Percentiles rank a stretch among this genome's conserved stretches.
Conservation (phyloP, 2,113 vertebrate genomes). For the Raphicerus campestris region DNA sequence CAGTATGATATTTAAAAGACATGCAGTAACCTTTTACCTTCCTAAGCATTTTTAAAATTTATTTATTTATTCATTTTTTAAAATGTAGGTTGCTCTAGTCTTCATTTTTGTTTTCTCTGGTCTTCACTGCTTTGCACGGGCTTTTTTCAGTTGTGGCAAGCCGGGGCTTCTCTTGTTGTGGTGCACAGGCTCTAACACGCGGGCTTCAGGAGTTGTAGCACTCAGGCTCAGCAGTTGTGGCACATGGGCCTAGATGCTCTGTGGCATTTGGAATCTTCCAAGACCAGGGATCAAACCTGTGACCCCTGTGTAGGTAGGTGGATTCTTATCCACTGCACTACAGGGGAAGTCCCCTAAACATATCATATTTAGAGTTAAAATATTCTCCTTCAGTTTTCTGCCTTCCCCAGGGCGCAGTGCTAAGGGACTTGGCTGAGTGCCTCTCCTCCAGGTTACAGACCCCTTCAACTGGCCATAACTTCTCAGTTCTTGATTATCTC, state of each 20-base stretch:
- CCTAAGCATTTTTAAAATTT: not conserved
- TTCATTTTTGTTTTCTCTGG: not conserved
- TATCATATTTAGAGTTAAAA: not conserved
- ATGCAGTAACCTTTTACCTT: not conserved
- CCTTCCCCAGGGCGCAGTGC: not conserved
- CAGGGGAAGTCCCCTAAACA: not conserved
- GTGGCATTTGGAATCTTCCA: not conserved
- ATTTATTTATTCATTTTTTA: not conserved
- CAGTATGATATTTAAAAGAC: not conserved
- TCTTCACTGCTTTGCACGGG: not conserved
- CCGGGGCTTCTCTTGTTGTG: not conserved
- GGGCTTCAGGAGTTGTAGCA: not conserved
- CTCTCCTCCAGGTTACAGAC: fast-evolving
- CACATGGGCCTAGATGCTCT: not conserved
- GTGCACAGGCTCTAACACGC: not conserved
- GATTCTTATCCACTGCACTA: not conserved
- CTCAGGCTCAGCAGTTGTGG: not conserved
- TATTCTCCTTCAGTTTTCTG: not conserved
- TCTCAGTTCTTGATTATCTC: not conserved
- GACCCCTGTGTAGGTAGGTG: not conserved
- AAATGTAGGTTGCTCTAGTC: not conserved
- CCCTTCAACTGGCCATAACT: too few species aligned
- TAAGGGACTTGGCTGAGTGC: not conserved
- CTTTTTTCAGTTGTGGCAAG: not conserved
- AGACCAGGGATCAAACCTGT: not conserved